phyloP scores from a whole-genome alignment of 2,113 vertebrate species.

The Ptyas mucosa region DNA sequence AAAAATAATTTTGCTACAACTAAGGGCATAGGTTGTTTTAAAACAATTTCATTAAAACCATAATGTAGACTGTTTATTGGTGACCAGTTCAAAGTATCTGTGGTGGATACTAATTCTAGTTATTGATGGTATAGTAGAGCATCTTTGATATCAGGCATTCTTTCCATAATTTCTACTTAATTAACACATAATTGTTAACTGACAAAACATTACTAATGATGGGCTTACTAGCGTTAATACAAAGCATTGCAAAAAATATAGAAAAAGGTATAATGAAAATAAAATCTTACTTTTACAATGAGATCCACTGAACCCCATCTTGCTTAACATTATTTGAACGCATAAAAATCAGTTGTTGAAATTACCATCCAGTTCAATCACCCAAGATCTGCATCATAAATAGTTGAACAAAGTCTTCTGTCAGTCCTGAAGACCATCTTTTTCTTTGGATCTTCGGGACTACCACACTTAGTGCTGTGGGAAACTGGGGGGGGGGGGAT shows the following conservation, averaged over 20 bases:
- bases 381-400: background rate
- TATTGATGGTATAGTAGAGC: background rate
- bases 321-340: background rate
- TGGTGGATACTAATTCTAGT: background rate
- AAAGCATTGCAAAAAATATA: background rate
- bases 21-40: background rate
- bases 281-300: background rate
- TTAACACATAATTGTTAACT: background rate
- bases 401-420: background rate
- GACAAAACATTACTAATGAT: background rate
- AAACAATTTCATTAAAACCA: background rate
- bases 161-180: background rate
- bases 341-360: background rate
- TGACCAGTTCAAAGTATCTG: constrained; percentile 1
- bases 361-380: background rate
- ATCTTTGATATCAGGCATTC: background rate
- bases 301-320: background rate
- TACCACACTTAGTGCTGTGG: no score
- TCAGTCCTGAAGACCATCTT: no score
- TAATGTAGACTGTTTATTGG: background rate
- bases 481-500: no score
- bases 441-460: no score
- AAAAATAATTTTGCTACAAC: background rate
- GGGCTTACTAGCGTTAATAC: background rate
- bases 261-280: background rate